These are phyloP conservation scores for Austrolebias charrua DNA, from an alignment of 2,797 vertebrate species.

Conservation along the genomic window DNA sequence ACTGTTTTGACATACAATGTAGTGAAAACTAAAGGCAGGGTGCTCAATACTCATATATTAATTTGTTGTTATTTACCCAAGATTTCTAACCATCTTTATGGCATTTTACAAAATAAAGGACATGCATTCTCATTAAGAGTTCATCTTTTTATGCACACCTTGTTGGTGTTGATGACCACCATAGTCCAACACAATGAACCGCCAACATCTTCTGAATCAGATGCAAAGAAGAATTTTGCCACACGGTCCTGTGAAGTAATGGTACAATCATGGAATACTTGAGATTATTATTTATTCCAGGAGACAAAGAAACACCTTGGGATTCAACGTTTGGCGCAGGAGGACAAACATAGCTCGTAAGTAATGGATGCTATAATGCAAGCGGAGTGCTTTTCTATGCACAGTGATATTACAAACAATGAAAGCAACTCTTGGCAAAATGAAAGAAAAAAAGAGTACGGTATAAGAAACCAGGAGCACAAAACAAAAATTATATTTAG, in stretches of 20 bases:
- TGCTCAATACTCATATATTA: too few species aligned
- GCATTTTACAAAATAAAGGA: neutral
- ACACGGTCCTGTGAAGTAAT: neutral
- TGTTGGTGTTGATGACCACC: neutral
- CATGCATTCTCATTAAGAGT: neutral
- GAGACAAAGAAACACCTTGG: neutral
- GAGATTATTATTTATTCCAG: neutral
- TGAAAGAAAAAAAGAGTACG: neutral
- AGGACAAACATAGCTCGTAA: slow-evolving; percentile 1
- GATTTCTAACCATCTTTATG: too few species aligned
- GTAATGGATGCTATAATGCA: neutral
- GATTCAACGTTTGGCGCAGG: neutral
- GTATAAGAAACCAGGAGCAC: too few species aligned
- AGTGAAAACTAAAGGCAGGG: too few species aligned
- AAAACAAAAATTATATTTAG: too few species aligned
- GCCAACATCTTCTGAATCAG: neutral
- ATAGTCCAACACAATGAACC: neutral
- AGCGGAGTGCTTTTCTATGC: neutral
- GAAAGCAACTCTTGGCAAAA: neutral
- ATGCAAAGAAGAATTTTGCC: neutral
- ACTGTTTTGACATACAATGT: too few species aligned
- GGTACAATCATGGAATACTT: neutral
- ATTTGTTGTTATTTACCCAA: too few species aligned
- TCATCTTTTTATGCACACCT: neutral
- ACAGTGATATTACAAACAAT: neutral